Percentiles rank a stretch among this genome's conserved stretches.
These are phyloP conservation scores for Rhipidura dahli DNA, from an alignment of 2,113 vertebrate genomes.

Conservation along the genomic window DNA sequence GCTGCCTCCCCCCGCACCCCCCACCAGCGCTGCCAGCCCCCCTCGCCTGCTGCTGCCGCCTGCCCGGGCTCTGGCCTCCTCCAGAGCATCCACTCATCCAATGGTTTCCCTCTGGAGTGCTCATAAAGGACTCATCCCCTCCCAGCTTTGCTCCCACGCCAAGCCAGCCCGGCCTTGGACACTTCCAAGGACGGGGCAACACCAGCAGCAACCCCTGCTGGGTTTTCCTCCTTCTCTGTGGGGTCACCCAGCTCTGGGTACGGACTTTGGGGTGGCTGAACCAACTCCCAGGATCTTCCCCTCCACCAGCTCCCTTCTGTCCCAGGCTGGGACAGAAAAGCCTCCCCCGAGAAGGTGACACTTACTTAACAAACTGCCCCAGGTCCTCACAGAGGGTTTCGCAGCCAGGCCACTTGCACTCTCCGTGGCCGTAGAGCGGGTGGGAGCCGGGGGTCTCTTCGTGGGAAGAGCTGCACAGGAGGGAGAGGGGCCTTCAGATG, in stretches of 20 bases:
- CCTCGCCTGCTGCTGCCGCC: not conserved
- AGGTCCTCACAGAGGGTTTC: slow-evolving; percentile 98
- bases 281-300: too few relatives aligned
- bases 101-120: not conserved
- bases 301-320: accelerated
- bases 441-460: slow-evolving; percentile 92
- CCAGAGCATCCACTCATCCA: accelerated
- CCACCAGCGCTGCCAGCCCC: not conserved
- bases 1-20: slow-evolving; percentile 44
- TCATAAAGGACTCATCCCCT: not conserved
- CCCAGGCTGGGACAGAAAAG: not conserved
- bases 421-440: slow-evolving; percentile 95
- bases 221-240: not conserved
- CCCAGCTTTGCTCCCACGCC: not conserved
- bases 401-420: slow-evolving; percentile 99
- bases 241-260: not conserved
- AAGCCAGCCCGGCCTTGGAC: not conserved
- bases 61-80: not conserved
- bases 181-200: not conserved
- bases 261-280: not conserved
- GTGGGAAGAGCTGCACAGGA: slow-evolving; percentile 75
- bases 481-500: not conserved
- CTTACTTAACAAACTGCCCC: slow-evolving; percentile 98
- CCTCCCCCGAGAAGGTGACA: not conserved
- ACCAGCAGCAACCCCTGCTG: not conserved